Evolutionary conservation across 2,888 invertebrate genomes (phyloP).

Genomic region (Cordylochernes scorpioides): DNA sequence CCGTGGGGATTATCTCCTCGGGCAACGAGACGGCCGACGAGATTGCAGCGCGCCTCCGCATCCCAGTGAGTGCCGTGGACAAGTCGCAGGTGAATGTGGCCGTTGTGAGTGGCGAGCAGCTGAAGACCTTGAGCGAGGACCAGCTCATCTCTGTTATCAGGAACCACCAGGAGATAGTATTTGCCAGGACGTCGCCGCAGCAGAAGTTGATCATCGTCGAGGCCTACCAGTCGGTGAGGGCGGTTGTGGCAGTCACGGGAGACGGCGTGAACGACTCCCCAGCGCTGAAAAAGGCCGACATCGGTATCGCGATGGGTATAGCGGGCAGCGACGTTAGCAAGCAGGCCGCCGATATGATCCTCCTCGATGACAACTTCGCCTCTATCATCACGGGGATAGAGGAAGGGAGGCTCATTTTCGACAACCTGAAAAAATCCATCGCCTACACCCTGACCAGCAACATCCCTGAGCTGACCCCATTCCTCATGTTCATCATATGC

Average conservation of each 20-base stretch:
- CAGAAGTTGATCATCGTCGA: slow-evolving; percentile 29
- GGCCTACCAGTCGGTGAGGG: slow-evolving; percentile 29
- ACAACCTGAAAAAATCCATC: too few relatives aligned
- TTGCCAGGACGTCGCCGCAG: slow-evolving; percentile 2
- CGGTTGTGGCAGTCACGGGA: slow-evolving; percentile 31
- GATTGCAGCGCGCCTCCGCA: neutral
- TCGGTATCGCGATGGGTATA: slow-evolving; percentile 3
- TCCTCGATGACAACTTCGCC: too few relatives aligned
- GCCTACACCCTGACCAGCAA: slow-evolving; percentile 80
- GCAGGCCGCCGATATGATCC: too few relatives aligned
- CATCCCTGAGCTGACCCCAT: slow-evolving; percentile 89
- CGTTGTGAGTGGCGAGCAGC: slow-evolving; percentile 19
- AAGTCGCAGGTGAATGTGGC: slow-evolving; percentile 16
- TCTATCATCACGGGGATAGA: slow-evolving; percentile 2
- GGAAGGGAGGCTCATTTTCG: slow-evolving; percentile 29
- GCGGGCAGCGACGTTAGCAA: slow-evolving; percentile 1
- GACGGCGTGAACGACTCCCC: slow-evolving; percentile 32
- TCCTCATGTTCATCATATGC: slow-evolving; percentile 79
- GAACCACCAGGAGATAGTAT: slow-evolving; percentile 2
- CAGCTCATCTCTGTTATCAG: slow-evolving; percentile 18
- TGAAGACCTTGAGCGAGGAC: slow-evolving; percentile 17
- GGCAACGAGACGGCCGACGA: slow-evolving; percentile 2
- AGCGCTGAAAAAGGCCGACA: too few relatives aligned
- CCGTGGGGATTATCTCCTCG: slow-evolving; percentile 3
- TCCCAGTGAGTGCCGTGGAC: neutral